Evolutionary conservation across 2,113 vertebrate species (phyloP).

Genomic region (Microcebus ravelobensis): DNA sequence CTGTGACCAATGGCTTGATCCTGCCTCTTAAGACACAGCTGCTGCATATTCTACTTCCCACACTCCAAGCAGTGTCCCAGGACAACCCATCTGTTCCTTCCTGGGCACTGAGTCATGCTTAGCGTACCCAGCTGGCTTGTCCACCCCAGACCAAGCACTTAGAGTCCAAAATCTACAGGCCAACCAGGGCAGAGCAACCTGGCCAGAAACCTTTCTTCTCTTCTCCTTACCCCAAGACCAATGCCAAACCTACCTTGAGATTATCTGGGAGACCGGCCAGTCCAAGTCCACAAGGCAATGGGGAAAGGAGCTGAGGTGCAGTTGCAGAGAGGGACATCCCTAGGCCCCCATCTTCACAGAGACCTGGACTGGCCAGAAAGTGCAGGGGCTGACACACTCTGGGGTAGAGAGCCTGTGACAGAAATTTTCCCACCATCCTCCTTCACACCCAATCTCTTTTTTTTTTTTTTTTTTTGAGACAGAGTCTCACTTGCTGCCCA

Average conservation of each 20-base stretch:
- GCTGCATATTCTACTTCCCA: background rate
- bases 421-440: background rate
- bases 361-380: background rate
- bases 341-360: background rate
- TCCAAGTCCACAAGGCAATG: background rate
- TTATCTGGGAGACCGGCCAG: background rate
- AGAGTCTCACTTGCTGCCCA: too few species aligned
- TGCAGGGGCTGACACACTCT: background rate
- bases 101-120: background rate
- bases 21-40: slow-evolving; percentile 5
- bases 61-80: background rate
- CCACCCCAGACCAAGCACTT: background rate
- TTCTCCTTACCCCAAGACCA: background rate
- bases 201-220: background rate
- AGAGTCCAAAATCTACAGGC: background rate
- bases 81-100: background rate
- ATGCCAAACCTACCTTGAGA: background rate
- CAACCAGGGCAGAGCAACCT: background rate
- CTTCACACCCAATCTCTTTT: background rate
- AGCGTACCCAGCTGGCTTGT: background rate
- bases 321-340: too few species aligned
- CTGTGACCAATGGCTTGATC: background rate
- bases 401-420: background rate
- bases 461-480: too few species aligned
- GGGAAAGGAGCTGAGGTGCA: background rate